Conservation (phyloP, 2,888 invertebrate species). For the Pammene aurita region DNA sequence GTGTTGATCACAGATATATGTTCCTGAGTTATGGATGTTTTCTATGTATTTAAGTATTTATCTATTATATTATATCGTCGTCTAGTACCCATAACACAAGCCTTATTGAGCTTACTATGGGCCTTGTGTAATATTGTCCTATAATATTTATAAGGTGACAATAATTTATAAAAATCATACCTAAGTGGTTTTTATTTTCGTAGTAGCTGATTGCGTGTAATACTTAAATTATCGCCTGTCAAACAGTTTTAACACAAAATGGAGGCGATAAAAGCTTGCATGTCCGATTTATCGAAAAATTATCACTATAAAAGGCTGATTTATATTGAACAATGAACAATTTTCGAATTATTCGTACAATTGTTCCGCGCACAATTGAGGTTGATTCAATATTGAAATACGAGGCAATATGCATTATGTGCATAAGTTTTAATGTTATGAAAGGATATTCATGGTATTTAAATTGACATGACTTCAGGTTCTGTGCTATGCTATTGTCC, state of each 20-base stretch:
- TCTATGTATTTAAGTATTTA: too few species aligned
- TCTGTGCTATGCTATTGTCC: neutral
- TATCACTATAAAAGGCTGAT: slow-evolving; percentile 30
- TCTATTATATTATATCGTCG: too few species aligned
- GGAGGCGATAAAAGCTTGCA: slow-evolving; percentile 5
- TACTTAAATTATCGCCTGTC: too few species aligned
- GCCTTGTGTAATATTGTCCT: too few species aligned
- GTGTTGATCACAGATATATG: too few species aligned
- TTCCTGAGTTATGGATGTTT: too few species aligned
- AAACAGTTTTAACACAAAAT: neutral
- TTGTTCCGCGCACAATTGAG: slow-evolving; percentile 36
- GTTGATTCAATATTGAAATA: slow-evolving; percentile 39
- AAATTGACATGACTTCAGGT: neutral
- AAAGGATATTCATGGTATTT: slow-evolving; percentile 21
- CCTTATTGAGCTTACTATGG: too few species aligned
- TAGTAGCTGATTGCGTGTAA: too few species aligned
- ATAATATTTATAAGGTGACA: too few species aligned
- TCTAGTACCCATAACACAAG: too few species aligned
- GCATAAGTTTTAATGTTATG: slow-evolving; percentile 31
- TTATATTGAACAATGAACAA: slow-evolving; percentile 37
- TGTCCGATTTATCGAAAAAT: slow-evolving; percentile 26
- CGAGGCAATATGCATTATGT: slow-evolving; percentile 28
- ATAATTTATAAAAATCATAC: too few species aligned
- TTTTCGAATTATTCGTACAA: slow-evolving; percentile 35
- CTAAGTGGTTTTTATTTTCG: too few species aligned